A percentile compares a stretch with the other conserved stretches of the same genome.
These are phyloP conservation scores for Apamea monoglypha DNA, from an alignment of 2,888 invertebrate genomes.

Conservation along the genomic window DNA sequence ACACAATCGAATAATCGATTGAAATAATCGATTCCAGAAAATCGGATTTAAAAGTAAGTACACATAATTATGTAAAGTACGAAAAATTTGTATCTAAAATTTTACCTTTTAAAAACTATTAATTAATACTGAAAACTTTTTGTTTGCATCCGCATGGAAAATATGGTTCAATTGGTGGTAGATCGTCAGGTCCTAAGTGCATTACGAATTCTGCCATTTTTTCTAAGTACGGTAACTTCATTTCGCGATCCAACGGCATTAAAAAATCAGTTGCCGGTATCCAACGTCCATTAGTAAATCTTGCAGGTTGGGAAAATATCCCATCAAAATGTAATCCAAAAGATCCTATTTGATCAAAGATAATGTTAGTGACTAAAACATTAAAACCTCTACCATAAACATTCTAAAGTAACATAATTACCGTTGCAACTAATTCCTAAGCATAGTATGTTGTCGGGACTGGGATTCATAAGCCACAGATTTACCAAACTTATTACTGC, in stretches of 20 bases:
- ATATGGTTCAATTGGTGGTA: slow-evolving; percentile 75
- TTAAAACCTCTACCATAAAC: not conserved
- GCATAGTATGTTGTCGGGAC: slow-evolving; percentile 84
- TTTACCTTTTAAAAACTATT: not conserved
- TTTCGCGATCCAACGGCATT: slow-evolving; percentile 80
- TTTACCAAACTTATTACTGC: slow-evolving; percentile 87
- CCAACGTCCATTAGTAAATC: slow-evolving; percentile 84
- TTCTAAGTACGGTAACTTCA: slow-evolving; percentile 80
- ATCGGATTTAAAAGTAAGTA: too few relatives aligned
- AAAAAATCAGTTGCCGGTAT: slow-evolving; percentile 81
- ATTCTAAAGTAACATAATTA: slow-evolving; percentile 63
- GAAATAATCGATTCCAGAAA: not conserved
- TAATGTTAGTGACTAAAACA: not conserved
- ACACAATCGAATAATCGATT: slow-evolving; percentile 25
- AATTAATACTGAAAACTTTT: slow-evolving; percentile 57
- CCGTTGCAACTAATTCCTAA: slow-evolving; percentile 90
- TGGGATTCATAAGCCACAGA: slow-evolving; percentile 86
- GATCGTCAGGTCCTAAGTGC: slow-evolving; percentile 71
- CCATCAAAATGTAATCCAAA: slow-evolving; percentile 89
- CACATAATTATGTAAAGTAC: too few relatives aligned
- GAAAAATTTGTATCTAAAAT: too few relatives aligned
- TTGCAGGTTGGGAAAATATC: slow-evolving; percentile 90
- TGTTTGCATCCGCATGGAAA: slow-evolving; percentile 76
- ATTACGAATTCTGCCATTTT: slow-evolving; percentile 77
- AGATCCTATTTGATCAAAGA: slow-evolving; percentile 79